These are phyloP conservation scores for Polymixis flavicincta DNA, from an alignment of 2,888 invertebrate genomes.

Conservation along the genomic window DNA sequence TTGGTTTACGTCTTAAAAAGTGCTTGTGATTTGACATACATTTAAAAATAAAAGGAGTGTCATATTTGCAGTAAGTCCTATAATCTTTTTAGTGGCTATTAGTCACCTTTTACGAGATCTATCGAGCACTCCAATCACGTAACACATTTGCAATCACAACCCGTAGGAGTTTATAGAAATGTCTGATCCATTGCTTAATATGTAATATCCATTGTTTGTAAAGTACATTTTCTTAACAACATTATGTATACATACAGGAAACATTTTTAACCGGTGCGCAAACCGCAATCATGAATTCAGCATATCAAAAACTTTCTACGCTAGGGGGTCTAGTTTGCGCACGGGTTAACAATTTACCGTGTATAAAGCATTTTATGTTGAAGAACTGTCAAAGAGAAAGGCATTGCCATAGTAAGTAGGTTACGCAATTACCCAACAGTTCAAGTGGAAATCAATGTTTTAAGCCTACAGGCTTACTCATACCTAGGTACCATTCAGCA, in stretches of 20 bases:
- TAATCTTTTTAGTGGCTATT: neutral
- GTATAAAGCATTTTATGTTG: no score
- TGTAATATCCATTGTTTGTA: neutral
- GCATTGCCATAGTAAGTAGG: neutral
- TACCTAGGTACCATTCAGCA: neutral
- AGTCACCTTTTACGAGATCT: neutral
- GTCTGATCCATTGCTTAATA: neutral
- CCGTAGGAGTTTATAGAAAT: neutral
- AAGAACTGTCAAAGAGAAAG: neutral
- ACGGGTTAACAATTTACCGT: no score
- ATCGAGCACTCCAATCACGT: neutral
- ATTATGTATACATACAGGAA: no score
- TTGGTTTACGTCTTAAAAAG: conserved; percentile 21
- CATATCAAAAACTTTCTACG: no score
- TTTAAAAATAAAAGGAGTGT: neutral
- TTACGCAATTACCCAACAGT: neutral
- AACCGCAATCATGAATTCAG: no score
- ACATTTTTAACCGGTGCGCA: no score
- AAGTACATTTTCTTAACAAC: neutral
- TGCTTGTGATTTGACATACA: neutral
- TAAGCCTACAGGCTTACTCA: no score
- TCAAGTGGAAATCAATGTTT: neutral
- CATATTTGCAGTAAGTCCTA: neutral
- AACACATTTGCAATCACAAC: neutral
- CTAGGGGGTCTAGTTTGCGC: no score